A percentile compares a stretch with the other conserved stretches of the same genome.
These are phyloP conservation scores for Cheilosia impressa DNA, from an alignment of 2,888 invertebrate species.

Conservation along the genomic window DNA sequence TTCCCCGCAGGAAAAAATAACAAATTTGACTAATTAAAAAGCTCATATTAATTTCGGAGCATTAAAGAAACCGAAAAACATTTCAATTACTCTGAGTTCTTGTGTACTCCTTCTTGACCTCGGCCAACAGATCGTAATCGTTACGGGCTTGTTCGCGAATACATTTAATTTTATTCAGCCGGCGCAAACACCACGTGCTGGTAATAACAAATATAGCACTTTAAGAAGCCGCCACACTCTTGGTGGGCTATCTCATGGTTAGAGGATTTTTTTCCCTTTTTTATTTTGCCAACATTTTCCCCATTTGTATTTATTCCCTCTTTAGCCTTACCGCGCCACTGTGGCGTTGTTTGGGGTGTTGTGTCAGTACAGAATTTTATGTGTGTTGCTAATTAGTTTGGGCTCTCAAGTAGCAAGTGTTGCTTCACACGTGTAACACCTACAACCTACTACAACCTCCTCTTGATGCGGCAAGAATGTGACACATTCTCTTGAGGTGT, in stretches of 20 bases:
- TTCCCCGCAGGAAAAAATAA: too few relatives aligned
- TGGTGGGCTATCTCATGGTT: slow-evolving; percentile 8
- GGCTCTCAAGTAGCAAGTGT: slow-evolving; percentile 25
- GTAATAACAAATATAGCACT: not conserved
- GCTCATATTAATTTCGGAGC: not conserved
- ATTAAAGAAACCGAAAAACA: not conserved
- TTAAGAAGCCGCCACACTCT: not conserved
- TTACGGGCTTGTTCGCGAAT: slow-evolving; percentile 32
- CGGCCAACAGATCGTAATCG: slow-evolving; percentile 37
- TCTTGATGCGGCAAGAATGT: slow-evolving; percentile 7
- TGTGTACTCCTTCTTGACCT: slow-evolving; percentile 30
- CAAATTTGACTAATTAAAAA: too few relatives aligned
- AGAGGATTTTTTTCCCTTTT: slow-evolving; percentile 3
- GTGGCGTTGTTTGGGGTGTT: not conserved
- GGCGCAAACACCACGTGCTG: slow-evolving; percentile 1
- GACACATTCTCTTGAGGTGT: slow-evolving; percentile 42
- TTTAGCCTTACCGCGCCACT: not conserved
- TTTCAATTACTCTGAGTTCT: slow-evolving; percentile 2
- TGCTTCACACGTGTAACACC: not conserved
- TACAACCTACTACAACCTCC: too few relatives aligned
- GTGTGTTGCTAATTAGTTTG: slow-evolving; percentile 49
- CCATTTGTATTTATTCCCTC: not conserved
- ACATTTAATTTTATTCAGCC: slow-evolving; percentile 16
- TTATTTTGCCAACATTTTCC: slow-evolving; percentile 9
- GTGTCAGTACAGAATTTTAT: slow-evolving; percentile 2